Percentiles rank a stretch among this genome's conserved stretches.
These are phyloP conservation scores for Plecotus auritus DNA, from an alignment of 2,113 vertebrate genomes.

Conservation along the genomic window DNA sequence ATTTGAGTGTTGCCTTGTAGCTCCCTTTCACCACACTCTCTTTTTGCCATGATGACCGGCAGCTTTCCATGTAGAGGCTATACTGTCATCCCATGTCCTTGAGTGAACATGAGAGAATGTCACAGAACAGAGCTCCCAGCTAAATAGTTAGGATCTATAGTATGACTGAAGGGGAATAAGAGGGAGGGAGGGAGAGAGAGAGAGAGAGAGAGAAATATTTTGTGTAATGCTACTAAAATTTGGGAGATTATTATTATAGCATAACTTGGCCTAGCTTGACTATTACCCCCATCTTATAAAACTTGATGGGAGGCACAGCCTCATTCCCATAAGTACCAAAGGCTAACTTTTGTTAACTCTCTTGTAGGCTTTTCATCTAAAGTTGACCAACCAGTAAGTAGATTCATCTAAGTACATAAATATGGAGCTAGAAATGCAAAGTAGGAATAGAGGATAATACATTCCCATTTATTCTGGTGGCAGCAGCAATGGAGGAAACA, in stretches of 20 bases:
- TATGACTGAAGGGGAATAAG: neutral
- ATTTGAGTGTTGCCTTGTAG: neutral
- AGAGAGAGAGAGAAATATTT: neutral
- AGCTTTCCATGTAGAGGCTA: neutral
- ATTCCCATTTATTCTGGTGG: neutral
- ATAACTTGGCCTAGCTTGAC: neutral
- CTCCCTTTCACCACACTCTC: neutral
- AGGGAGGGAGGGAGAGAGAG: neutral
- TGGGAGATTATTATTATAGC: neutral
- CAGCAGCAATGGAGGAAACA: neutral
- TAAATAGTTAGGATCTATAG: neutral
- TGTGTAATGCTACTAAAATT: neutral
- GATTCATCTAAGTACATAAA: neutral
- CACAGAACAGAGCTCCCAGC: neutral
- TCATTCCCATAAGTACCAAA: neutral
- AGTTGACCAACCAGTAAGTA: neutral
- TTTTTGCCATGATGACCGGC: neutral
- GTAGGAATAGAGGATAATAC: neutral
- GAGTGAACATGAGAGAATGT: neutral
- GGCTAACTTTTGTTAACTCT: neutral
- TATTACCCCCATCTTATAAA: fast-evolving
- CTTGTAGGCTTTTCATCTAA: neutral
- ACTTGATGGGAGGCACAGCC: neutral
- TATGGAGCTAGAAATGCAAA: neutral
- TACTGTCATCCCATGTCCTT: neutral